These are phyloP conservation scores for Temnothorax ravouxi DNA, from an alignment of 2,888 invertebrate species.

Conservation along the genomic window DNA sequence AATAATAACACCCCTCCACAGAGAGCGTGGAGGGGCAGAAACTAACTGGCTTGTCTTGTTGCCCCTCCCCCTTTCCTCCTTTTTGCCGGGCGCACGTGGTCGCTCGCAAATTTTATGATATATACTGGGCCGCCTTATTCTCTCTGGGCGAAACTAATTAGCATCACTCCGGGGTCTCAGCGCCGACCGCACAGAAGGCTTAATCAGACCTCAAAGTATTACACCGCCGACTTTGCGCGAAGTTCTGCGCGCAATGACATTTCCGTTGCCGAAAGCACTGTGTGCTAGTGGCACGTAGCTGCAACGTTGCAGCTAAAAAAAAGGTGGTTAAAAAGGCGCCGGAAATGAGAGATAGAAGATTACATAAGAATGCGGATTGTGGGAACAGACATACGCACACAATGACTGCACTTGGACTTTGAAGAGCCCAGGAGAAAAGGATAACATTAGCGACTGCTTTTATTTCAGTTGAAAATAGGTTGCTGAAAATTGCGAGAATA, in stretches of 20 bases:
- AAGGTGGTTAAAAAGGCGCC: neutral
- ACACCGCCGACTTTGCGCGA: constrained; percentile 52
- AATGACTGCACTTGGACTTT: neutral
- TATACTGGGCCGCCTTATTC: constrained; percentile 48
- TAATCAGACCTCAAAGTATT: constrained; percentile 77
- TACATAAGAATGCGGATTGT: neutral
- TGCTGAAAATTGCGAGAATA: neutral
- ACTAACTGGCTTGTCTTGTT: constrained; percentile 16
- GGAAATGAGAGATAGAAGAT: constrained; percentile 22
- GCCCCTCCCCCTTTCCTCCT: neutral
- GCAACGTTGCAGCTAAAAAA: constrained; percentile 34
- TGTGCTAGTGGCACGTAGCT: neutral
- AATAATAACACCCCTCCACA: constrained; percentile 21
- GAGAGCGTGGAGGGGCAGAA: neutral
- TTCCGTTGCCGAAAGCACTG: constrained; percentile 1
- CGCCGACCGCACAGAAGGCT: constrained; percentile 65
- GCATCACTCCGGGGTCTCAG: constrained; percentile 66
- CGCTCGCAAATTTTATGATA: constrained; percentile 68
- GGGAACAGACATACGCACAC: neutral
- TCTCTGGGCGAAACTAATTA: constrained; percentile 71
- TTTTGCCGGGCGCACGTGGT: constrained; percentile 38
- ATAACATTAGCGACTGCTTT: constrained; percentile 13
- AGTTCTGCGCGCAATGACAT: constrained; percentile 6
- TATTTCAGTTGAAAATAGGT: neutral
- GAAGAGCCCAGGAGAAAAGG: neutral